Evolutionary conservation across 2,888 invertebrate genomes (phyloP).

Genomic region (Acholoe squamosa): DNA sequence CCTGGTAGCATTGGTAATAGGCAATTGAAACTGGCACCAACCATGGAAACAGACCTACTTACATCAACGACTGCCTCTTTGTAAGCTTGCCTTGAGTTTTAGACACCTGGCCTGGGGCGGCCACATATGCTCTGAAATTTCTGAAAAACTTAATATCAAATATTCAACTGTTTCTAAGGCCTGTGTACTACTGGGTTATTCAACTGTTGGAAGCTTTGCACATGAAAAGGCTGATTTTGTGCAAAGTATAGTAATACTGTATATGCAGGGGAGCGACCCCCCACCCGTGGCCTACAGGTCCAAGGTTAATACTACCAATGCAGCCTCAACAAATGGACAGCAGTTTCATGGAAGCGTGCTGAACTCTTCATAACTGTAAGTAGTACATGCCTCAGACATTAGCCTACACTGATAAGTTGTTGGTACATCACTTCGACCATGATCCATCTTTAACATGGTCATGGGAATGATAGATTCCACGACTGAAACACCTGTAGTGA

Average conservation of each 20-base stretch:
- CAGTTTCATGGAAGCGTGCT: conserved; percentile 38
- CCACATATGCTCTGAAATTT: no score
- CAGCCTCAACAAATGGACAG: background rate
- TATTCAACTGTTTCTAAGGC: background rate
- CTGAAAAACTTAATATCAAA: background rate
- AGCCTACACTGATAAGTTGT: no score
- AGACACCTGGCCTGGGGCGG: no score
- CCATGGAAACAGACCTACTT: background rate
- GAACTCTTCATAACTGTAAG: background rate
- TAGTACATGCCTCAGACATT: no score
- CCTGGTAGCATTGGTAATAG: background rate
- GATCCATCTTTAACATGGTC: no score
- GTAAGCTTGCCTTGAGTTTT: no score
- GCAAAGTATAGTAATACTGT: conserved; percentile 17
- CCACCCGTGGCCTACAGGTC: background rate
- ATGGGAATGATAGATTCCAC: no score
- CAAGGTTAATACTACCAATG: background rate
- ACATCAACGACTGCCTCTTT: no score
- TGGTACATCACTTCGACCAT: no score
- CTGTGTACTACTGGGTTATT: background rate
- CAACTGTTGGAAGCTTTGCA: conserved; percentile 23
- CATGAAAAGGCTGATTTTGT: background rate
- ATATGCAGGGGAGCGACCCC: background rate
- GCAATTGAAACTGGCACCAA: background rate
- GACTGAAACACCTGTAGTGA: no score